phyloP scores from a whole-genome alignment of 2,888 invertebrate species.

The Scelioninae gen. 2 region DNA sequence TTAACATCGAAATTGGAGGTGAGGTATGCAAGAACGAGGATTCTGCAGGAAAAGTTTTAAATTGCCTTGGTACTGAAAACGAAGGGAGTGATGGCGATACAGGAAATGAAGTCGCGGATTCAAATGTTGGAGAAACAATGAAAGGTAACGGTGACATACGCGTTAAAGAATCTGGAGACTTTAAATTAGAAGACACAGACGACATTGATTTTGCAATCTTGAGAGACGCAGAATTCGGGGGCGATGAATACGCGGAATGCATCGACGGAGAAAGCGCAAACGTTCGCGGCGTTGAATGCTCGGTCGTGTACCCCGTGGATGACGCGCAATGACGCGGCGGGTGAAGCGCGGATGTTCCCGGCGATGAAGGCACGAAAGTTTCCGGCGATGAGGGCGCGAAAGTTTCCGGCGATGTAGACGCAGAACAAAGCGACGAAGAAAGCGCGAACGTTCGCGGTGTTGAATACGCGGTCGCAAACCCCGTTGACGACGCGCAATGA shows the following conservation, averaged over 20 bases:
- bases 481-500: too few relatives aligned
- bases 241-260: slow-evolving; percentile 1
- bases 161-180: slow-evolving; percentile 1
- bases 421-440: too few relatives aligned
- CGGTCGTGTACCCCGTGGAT: slow-evolving; percentile 1
- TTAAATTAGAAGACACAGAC: slow-evolving; percentile 1
- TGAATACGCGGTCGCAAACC: too few relatives aligned
- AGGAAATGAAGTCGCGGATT: slow-evolving; percentile 1
- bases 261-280: slow-evolving; percentile 1
- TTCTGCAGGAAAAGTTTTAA: too few relatives aligned
- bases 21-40: slow-evolving; percentile 1
- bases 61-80: too few relatives aligned
- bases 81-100: slow-evolving; percentile 1
- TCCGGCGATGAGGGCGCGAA: too few relatives aligned
- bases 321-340: too few relatives aligned
- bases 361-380: too few relatives aligned
- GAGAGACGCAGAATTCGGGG: slow-evolving; percentile 1
- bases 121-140: slow-evolving; percentile 1
- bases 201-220: slow-evolving; percentile 1
- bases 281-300: slow-evolving; percentile 1
- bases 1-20: slow-evolving; percentile 1
- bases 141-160: slow-evolving; percentile 1
- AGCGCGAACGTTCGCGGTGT: too few relatives aligned
- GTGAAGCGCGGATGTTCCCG: too few relatives aligned
- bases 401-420: too few relatives aligned